Base-by-base conservation (phyloP, 2,888 invertebrate species). In the Scelioninae gen. 1 region DNA sequence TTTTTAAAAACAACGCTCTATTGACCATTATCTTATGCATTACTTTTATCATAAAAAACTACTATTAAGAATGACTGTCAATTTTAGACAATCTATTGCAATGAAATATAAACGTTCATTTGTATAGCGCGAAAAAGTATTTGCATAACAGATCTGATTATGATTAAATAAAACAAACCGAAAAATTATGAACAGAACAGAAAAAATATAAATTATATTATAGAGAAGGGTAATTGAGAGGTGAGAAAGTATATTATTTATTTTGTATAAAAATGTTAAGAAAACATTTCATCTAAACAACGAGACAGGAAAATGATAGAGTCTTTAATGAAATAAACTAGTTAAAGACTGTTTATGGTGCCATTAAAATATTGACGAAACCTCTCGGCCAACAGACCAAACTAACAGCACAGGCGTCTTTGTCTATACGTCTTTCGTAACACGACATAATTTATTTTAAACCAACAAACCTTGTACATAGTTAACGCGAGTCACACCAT, bases 381-480 rank as follows among this genome's bases (percentile, higher is more conserved):
- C 60, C 43, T 11, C 58, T 66, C 29, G 34, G n/a, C 53, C 60
- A 76, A 68, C 58, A 32, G 13, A 47, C 16, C 56, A 11, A 53
- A 62, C 56, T 32, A 77, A 69, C 58, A 62, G 13, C 23, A 9
- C 11, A 9, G 34, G 60, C 31, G 51, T 66, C 68, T 68, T 62
- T 68, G 68, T 68, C 60, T 62, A 60, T 63, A 69, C 51, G 34
- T 77, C 77, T 62, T 62, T 69, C 69, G 38, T 51, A 69, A 77
- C 69, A n/a, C 43, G 45, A 38, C 69, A 56, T 63, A 63, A 78
- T 78, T 63, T 53, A 65, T 79, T 53, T 53, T 49, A 58, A 66
- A 32, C 40, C 53, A 60, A 72, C 60, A 72, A 43, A 58, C 43
- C 49, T 56, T 49, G 40, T 10, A 38, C 69, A 63, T 40, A 49